Evolutionary conservation across 2,113 vertebrate species (phyloP), one percentile per base, ranked within the genome.

Genomic region (Irena cyanogastra): DNA sequence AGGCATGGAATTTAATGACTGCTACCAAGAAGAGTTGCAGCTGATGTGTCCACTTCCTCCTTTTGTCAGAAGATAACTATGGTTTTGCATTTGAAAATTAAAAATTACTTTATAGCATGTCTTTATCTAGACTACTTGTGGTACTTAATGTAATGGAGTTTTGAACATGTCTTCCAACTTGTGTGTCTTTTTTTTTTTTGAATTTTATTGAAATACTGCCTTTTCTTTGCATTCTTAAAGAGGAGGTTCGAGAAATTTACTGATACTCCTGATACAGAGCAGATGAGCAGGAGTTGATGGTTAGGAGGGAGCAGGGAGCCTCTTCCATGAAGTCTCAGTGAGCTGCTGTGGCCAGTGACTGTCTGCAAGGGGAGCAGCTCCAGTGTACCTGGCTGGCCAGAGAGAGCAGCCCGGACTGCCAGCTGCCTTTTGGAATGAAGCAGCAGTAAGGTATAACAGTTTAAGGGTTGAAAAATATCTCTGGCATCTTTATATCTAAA

Each of bases 261-360:
- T 47, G n/a, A 16, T 6, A 26, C 61, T 70, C 57, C 11, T 69
- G 28, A 24, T 65, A 2, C 0, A 9, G 50, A 50, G 14, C 35
- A 74, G 37, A 13, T 52, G 60, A 49, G 44, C 8, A n/a, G 24
- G 26, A 56, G 53, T 16, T 75, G 30, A 19, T 83, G 9, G 3
- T 37, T 16, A 39, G 20, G 28, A 71, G 16, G 13, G 30, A 54
- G 33, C 17, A 30, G 18, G 13, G 13, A 74, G 27, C 20, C 10
- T 70, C 23, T 70, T 53, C 42, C 9, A 20, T 1, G 2, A 23
- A 56, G 42, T 35, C 15, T 49, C 0, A 1, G 13, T 70, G 77
- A 87, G 28, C 52, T 80, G 52, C 45, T 63, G 45, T 80, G 77
- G n/a, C n/a, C n/a, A n/a, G n/a, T n/a, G n/a, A n/a, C n/a, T 37